Percentiles rank a stretch among this genome's conserved stretches.
Conservation (phyloP, 1,140 invertebrate genomes). For the Achroia grisella region DNA sequence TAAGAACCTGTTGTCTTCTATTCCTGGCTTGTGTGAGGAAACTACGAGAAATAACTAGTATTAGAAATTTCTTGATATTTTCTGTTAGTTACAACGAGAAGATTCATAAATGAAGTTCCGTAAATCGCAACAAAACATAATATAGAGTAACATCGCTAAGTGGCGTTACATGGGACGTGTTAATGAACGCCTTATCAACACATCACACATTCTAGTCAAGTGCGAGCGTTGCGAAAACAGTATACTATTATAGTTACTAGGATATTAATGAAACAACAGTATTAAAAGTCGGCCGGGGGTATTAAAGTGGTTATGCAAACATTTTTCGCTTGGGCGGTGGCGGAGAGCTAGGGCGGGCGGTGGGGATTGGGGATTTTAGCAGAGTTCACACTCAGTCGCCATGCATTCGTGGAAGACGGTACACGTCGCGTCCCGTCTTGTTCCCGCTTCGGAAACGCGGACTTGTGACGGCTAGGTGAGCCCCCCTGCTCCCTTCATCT, state of each 20-base stretch:
- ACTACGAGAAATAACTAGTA: too few species aligned
- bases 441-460: neutral
- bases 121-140: too few species aligned
- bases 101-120: too few species aligned
- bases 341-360: conserved; percentile 44
- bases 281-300: conserved; percentile 22
- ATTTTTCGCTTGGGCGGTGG: conserved; percentile 50
- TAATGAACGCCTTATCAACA: neutral
- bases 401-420: conserved; percentile 25
- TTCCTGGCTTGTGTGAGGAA: too few species aligned
- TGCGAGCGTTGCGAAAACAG: conserved; percentile 1
- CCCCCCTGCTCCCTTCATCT: conserved; percentile 2
- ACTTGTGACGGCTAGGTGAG: conserved; percentile 1
- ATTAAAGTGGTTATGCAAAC: conserved; percentile 23
- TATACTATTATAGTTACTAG: conserved; percentile 11
- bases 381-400: conserved; percentile 29
- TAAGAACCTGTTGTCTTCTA: too few species aligned
- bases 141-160: conserved; percentile 1
- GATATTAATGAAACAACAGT: conserved; percentile 29
- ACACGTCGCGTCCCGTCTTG: conserved; percentile 22
- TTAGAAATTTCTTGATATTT: too few species aligned
- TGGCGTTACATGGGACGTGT: conserved; percentile 1
- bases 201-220: neutral
- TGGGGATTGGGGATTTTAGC: conserved; percentile 14
- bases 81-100: too few species aligned